Evolutionary conservation across 2,113 vertebrate genomes (phyloP).

Genomic region (human): GRCh38 chr15:55855501-55856000

Average conservation of each 20-base stretch:
- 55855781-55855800: background rate
- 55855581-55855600: background rate
- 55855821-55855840: background rate
- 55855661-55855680: no score
- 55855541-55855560: background rate
- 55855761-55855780: background rate
- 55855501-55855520: background rate
- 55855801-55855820: no score
- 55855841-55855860: background rate
- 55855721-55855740: no score
- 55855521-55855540: background rate
- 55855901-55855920: background rate
- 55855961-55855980: background rate
- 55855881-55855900: background rate
- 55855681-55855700: background rate
- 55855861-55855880: background rate
- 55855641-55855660: rapidly evolving
- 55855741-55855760: no score
- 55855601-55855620: background rate
- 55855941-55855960: background rate
- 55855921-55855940: background rate
- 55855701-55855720: background rate
- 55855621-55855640: background rate
- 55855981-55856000: background rate
- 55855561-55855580: background rate